phyloP scores from a whole-genome alignment of 2,113 vertebrate genomes.

The Mustela lutreola region DNA sequence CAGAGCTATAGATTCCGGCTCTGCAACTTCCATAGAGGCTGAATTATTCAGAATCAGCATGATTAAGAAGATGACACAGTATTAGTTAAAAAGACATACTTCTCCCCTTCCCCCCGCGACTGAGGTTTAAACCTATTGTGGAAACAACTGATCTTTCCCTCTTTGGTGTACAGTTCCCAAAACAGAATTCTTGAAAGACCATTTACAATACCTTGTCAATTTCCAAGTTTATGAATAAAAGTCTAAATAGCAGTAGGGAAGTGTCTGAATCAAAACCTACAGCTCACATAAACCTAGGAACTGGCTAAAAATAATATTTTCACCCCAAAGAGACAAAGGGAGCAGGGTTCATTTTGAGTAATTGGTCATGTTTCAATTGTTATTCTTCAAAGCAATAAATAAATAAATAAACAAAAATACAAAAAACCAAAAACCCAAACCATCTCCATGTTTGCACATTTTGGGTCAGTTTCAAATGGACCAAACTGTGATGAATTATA shows the following conservation, averaged over 20 bases:
- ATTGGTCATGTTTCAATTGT: slow-evolving; percentile 54
- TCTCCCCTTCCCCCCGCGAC: slow-evolving; percentile 57
- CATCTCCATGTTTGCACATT: slow-evolving; percentile 59
- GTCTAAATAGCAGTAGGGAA: slow-evolving; percentile 68
- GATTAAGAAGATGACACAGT: slow-evolving; percentile 90
- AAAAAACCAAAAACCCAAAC: slow-evolving; percentile 1
- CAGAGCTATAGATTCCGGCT: slow-evolving; percentile 85
- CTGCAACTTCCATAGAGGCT: slow-evolving; percentile 85
- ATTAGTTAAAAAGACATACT: slow-evolving; percentile 88
- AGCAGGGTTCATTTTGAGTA: slow-evolving; percentile 61
- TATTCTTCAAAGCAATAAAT: slow-evolving; percentile 66
- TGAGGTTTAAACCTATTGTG: slow-evolving; percentile 85
- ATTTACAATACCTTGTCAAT: slow-evolving; percentile 81
- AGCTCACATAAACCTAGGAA: slow-evolving; percentile 70
- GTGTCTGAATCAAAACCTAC: slow-evolving; percentile 68
- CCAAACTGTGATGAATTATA: slow-evolving; percentile 71
- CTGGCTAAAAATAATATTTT: slow-evolving; percentile 76
- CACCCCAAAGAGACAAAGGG: slow-evolving; percentile 60
- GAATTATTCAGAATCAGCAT: slow-evolving; percentile 90
- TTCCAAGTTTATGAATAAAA: slow-evolving; percentile 79
- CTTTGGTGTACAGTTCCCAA: slow-evolving; percentile 52
- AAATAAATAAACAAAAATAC: no score
- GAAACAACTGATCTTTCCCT: slow-evolving; percentile 65
- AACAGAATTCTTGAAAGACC: slow-evolving; percentile 79
- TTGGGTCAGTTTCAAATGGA: slow-evolving; percentile 67